These are phyloP conservation scores for Aythya baeri DNA, from an alignment of 2,113 vertebrate species.

Conservation along the genomic window DNA sequence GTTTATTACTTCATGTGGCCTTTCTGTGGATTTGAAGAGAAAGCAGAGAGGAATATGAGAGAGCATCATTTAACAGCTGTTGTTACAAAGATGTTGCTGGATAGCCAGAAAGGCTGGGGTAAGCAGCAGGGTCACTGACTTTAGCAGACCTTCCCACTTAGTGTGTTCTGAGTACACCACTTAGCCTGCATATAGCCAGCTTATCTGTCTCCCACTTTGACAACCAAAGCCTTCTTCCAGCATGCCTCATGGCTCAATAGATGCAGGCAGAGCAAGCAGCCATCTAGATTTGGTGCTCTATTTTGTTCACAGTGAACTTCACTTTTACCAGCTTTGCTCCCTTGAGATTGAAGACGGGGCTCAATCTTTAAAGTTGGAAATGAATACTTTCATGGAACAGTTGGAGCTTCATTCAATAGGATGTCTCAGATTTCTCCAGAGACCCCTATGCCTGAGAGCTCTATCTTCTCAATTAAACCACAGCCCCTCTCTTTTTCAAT, in stretches of 20 bases:
- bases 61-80: rapidly evolving
- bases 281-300: background rate
- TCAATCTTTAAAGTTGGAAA: background rate
- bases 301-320: background rate
- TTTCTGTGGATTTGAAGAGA: background rate
- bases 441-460: background rate
- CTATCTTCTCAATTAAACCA: background rate
- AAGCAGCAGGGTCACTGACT: background rate
- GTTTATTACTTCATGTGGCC: background rate
- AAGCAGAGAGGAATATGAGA: rapidly evolving
- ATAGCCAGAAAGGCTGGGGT: background rate
- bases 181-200: background rate
- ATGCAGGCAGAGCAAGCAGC: background rate
- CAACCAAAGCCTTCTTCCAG: background rate
- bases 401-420: background rate
- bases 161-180: background rate
- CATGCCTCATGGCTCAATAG: background rate
- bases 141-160: background rate
- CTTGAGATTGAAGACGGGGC: background rate
- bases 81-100: background rate
- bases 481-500: background rate
- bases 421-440: background rate
- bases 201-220: background rate
- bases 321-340: background rate
- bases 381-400: background rate